Evolutionary conservation across 2,113 vertebrate genomes (phyloP), one percentile per base, ranked within the genome.

Genomic region (Amblyornis subalaris): DNA sequence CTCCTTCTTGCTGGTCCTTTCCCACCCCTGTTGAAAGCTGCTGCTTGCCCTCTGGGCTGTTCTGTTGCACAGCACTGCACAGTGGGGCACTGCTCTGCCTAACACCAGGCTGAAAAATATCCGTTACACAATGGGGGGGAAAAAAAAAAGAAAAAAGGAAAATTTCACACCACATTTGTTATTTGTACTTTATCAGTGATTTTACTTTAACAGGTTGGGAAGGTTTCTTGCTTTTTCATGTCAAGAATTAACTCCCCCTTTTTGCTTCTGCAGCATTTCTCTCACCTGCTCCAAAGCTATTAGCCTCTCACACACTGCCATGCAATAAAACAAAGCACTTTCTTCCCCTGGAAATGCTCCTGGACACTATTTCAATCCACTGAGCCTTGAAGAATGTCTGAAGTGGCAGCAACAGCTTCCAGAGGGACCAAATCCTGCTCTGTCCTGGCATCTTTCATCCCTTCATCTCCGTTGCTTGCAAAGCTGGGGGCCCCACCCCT

Each of bases 321-420:
- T n/a, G 12, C 35, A 45, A 23, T 23, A 31, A 45, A 28, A 22
- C 19, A 36, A 75, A 81, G 16, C 29, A 6, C 4, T 48, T 60
- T 8, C 36, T 40, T 13, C 12, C 42, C 25, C n/a, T 71, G 36
- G 28, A 57, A 61, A 31, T 10, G 10, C 20, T 60, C 7, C 21
- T 6, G 13, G 23, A 10, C 21, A 15, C 35, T 7, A 11, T 47
- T 54, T 67, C 48, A 35, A 47, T 17, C 29, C 15, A 2, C 17
- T 28, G 4, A 14, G 6, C 22, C 29, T 51, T 10, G 10, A 51
- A 11, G 33, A 64, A 29, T 0, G 2, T 36, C 25, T 0, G 0
- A 3, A 19, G 23, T 25, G n/a, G 38, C 12, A 45, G 50, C 10
- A 44, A 9, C 38, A 47, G 24, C 33, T 15, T 31, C 21, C 14